These are phyloP conservation scores for Lamellibrachia satsuma DNA, from an alignment of 2,888 invertebrate genomes.

Conservation along the genomic window DNA sequence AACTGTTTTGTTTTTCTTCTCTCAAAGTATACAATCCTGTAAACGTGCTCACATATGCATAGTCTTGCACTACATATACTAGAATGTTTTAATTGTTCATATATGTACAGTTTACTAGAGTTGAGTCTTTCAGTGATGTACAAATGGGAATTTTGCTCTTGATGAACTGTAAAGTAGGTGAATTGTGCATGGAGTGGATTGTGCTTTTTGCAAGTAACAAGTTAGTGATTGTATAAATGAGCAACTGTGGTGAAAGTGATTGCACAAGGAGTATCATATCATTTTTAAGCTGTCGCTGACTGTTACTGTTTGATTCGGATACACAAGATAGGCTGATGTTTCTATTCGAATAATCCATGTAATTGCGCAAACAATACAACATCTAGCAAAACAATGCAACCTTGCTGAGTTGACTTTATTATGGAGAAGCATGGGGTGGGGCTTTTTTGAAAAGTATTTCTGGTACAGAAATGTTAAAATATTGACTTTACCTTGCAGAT, in stretches of 20 bases:
- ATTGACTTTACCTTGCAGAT: too few species aligned
- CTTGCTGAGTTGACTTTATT: neutral
- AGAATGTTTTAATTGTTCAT: neutral
- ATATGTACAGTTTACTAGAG: slow-evolving; percentile 3
- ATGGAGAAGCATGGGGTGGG: neutral
- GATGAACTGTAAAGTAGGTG: slow-evolving; percentile 18
- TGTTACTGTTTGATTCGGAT: neutral
- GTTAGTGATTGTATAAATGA: neutral
- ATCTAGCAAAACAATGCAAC: neutral
- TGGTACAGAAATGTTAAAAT: too few species aligned
- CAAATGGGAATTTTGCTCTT: slow-evolving; percentile 13
- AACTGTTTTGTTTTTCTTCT: neutral
- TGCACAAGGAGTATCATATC: neutral
- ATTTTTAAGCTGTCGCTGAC: neutral
- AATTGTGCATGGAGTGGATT: slow-evolving; percentile 22
- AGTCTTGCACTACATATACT: too few species aligned
- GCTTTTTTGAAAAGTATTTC: too few species aligned
- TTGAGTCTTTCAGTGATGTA: slow-evolving; percentile 13
- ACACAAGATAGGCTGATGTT: neutral
- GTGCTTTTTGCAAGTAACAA: neutral
- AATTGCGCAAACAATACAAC: neutral
- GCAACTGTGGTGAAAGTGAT: neutral
- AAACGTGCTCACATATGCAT: neutral
- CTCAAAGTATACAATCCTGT: neutral
- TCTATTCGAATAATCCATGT: neutral